Evolutionary conservation across 2,113 vertebrate species (phyloP).

Genomic region (Labeo catla): DNA sequence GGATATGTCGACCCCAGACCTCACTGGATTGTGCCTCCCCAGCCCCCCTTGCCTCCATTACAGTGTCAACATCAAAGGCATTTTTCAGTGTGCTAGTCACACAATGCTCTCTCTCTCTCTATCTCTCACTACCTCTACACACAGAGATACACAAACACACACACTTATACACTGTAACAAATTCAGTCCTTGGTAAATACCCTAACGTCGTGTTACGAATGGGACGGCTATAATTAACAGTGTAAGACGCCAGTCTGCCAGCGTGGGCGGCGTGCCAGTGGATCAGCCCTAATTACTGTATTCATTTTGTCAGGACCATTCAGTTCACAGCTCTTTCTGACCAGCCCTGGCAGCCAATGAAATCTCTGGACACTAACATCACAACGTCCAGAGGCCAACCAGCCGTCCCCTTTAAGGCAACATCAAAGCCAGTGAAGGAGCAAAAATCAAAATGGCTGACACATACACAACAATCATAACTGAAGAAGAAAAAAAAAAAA

Average conservation of each 20-base stretch:
- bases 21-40: background rate
- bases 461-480: slow-evolving; percentile 16
- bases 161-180: slow-evolving; percentile 42
- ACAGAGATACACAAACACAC: slow-evolving; percentile 41
- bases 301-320: slow-evolving; percentile 83
- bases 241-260: slow-evolving; percentile 77
- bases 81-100: slow-evolving; percentile 64
- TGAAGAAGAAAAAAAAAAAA: background rate
- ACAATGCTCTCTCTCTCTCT: slow-evolving; percentile 37
- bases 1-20: slow-evolving; percentile 35
- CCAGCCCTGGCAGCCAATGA: slow-evolving; percentile 77
- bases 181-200: slow-evolving; percentile 64
- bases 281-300: slow-evolving; percentile 88
- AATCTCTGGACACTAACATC: slow-evolving; percentile 52
- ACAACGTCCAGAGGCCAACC: slow-evolving; percentile 48
- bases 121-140: slow-evolving; percentile 14
- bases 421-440: slow-evolving; percentile 42
- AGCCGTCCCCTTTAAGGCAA: slow-evolving; percentile 40
- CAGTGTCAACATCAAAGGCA: slow-evolving; percentile 55
- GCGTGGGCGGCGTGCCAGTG: slow-evolving; percentile 78
- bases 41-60: slow-evolving; percentile 11
- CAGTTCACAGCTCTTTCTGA: slow-evolving; percentile 80
- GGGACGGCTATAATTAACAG: slow-evolving; percentile 83
- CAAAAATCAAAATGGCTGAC: slow-evolving; percentile 48
- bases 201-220: slow-evolving; percentile 70